Evolutionary conservation across 2,113 vertebrate genomes (phyloP), one percentile per base, ranked within the genome.

Genomic region (Cynoglossus semilaevis): DNA sequence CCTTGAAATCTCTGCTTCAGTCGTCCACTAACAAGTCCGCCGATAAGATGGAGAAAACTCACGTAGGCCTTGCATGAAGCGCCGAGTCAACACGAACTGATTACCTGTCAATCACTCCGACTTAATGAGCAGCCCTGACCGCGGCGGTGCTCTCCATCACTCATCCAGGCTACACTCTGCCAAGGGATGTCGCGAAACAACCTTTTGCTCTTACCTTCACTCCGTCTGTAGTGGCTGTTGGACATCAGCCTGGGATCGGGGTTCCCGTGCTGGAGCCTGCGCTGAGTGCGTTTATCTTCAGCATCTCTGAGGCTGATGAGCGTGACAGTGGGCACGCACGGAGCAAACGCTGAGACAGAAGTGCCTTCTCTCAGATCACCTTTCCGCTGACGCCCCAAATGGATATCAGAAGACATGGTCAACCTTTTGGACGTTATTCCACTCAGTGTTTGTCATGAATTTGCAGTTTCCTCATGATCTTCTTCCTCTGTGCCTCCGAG

Each of bases 21-120:
- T 69, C 62, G 62, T 62, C 44, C 63, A 50, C 59, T 57, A 73
- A 18, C 48, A 63, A 52, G 58, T 68, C 58, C 36, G 15, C 37
- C 13, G 37, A 42, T 16, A 41, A 66, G 22, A 76, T 58, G 60
- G 70, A 60, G 59, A 66, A 66, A 73, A 48, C 57, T 80, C 56
- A 58, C 15, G 36, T 74, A 72, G 77, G 70, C 76, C 72, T 71
- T 58, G 67, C 79, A 71, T 58, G 68, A 18, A 9, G 62, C 8
- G n/a, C 63, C 67, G 67, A 84, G 73, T 83, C 84, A 84, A 83
- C 81, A 78, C 80, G 82, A 85, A 71, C 73, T 81, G 85, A 87
- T 85, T 85, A 83, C 74, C 74, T 12, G 64, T 82, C 80, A 81
- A 77, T 89, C 85, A 79, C 58, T 68, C 72, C n/a, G 37, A 69